Percentiles rank a stretch among this genome's conserved stretches.
Conservation (phyloP, 2,113 vertebrate species). For the Pterocles burchelli region DNA sequence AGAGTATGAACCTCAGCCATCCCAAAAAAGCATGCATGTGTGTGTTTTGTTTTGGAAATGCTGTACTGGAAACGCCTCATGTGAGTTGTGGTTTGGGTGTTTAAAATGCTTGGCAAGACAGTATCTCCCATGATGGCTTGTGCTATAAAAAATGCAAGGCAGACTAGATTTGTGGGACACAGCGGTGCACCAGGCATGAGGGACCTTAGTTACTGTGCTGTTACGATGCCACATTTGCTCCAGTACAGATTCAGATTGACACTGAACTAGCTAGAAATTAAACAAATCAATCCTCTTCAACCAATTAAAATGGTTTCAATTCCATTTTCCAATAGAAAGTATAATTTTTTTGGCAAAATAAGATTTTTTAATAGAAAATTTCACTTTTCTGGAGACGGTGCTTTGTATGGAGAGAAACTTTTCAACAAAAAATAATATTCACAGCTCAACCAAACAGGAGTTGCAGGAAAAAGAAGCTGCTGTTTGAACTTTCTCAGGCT, state of each 20-base stretch:
- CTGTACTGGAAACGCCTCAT: neutral
- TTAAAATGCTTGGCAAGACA: neutral
- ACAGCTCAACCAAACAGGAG: neutral
- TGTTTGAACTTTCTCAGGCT: neutral
- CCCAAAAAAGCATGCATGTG: neutral
- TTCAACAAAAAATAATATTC: neutral
- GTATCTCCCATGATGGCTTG: neutral
- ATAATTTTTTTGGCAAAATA: neutral
- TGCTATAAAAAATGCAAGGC: neutral
- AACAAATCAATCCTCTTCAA: neutral
- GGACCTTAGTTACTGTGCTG: neutral
- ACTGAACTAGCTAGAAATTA: neutral
- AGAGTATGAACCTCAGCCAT: neutral
- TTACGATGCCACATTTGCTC: neutral
- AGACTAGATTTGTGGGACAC: neutral
- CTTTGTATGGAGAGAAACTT: neutral
- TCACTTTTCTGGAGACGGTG: neutral
- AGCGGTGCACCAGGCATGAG: neutral
- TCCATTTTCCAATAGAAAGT: neutral
- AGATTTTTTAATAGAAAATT: neutral
- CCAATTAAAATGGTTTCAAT: neutral
- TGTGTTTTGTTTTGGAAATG: conserved; percentile 36
- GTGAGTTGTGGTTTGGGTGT: conserved; percentile 14
- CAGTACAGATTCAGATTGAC: neutral
- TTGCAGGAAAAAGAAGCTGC: neutral